A percentile compares a stretch with the other conserved stretches of the same genome.
phyloP scores from a whole-genome alignment of 2,113 vertebrate species.

The Otus sunia region DNA sequence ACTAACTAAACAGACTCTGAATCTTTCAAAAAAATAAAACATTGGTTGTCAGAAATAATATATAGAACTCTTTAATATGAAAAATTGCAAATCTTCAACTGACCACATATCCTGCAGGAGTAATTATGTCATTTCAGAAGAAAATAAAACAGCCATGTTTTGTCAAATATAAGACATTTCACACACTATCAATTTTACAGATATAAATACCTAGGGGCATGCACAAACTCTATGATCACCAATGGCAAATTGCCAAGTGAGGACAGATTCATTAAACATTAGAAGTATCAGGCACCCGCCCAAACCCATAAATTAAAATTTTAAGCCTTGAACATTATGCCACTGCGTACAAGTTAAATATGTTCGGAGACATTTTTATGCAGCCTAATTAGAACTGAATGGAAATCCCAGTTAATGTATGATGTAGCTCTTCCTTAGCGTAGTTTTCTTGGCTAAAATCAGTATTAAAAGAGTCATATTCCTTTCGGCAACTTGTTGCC shows the following conservation, averaged over 20 bases:
- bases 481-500: constrained; percentile 44
- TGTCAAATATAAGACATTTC: constrained; percentile 61
- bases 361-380: constrained; percentile 44
- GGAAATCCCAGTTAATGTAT: constrained; percentile 31
- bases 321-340: constrained; percentile 11
- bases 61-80: constrained; percentile 27
- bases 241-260: constrained; percentile 50
- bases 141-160: constrained; percentile 56
- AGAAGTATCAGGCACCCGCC: constrained; percentile 37
- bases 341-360: constrained; percentile 22
- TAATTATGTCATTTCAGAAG: constrained; percentile 56
- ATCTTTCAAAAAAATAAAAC: constrained; percentile 34
- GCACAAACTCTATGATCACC: constrained; percentile 35
- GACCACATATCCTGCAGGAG: constrained; percentile 57
- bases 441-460: constrained; percentile 28
- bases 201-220: constrained; percentile 55
- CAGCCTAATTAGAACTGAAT: constrained; percentile 51
- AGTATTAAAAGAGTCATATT: constrained; percentile 1
- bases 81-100: constrained; percentile 45
- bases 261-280: constrained; percentile 55
- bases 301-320: constrained; percentile 54
- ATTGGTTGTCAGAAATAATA: constrained; percentile 42
- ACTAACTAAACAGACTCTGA: constrained; percentile 28
- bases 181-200: constrained; percentile 57
- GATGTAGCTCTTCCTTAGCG: not conserved